These are phyloP conservation scores for Adineta ricciae DNA, from an alignment of 2,888 invertebrate species.

Conservation along the genomic window DNA sequence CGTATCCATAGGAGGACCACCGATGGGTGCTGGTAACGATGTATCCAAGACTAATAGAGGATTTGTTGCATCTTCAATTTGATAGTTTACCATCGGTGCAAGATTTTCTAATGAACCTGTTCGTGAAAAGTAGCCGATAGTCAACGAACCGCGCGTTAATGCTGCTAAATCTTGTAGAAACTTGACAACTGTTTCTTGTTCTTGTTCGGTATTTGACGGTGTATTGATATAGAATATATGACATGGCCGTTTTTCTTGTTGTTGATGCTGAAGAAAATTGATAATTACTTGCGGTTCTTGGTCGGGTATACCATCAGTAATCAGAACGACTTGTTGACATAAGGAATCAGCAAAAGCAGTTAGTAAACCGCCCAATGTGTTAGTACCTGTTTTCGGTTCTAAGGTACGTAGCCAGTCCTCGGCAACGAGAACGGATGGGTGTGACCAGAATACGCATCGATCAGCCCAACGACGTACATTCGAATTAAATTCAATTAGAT, in stretches of 20 bases:
- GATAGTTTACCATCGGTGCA: neutral
- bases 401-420: constrained; percentile 44
- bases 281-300: constrained; percentile 44
- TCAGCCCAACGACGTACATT: constrained; percentile 48
- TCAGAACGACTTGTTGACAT: constrained; percentile 45
- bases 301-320: constrained; percentile 48
- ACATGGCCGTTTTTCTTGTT: constrained; percentile 39
- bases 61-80: neutral
- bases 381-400: constrained; percentile 46
- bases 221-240: constrained; percentile 45
- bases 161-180: constrained; percentile 45
- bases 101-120: constrained; percentile 37
- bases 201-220: constrained; percentile 37
- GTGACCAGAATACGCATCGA: constrained; percentile 45
- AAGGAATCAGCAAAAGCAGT: constrained; percentile 42
- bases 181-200: constrained; percentile 41
- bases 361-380: constrained; percentile 45
- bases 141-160: constrained; percentile 47
- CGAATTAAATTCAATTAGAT: constrained; percentile 47
- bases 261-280: constrained; percentile 38
- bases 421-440: constrained; percentile 46
- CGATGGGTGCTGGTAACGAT: neutral
- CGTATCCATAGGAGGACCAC: constrained; percentile 39
- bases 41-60: neutral
- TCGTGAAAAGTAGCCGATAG: constrained; percentile 42